Evolutionary conservation across 2,888 invertebrate genomes (phyloP), one percentile per base, ranked within the genome.

Genomic region (Lottia gigantea): DNA sequence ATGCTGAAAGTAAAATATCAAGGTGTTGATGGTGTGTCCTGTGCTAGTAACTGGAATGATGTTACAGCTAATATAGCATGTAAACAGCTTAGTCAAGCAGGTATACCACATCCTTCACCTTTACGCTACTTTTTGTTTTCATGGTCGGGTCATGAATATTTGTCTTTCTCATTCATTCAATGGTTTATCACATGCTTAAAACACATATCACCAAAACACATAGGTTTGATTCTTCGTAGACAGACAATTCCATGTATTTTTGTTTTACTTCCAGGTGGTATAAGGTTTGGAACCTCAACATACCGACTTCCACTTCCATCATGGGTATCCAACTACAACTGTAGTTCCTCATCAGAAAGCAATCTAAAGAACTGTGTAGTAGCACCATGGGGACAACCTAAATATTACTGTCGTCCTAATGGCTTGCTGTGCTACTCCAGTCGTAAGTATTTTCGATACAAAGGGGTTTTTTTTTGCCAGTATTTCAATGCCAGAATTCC

Each of bases 81-180:
- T 69, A 70, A 66, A 62, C 77, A 80, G 64, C 71, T 78, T n/a
- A 78, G 78, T 19, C 80, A 89, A 93, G 93, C 14, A 88, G 92
- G 71, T 3, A 55, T 23, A 55, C 7, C 40, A 40, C 31, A 31
- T 40, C 1, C 40, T 40, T 6, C 11, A 40, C 11, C 3, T n/a
- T 6, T 31, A 40, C 40, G 40, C 7, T 40, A 11, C 40, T 6
- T 40, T 40, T 1, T 11, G 2, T 8, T 6, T 8, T 6, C 1
- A 40, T 40, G 40, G 11, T 8, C 1, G 8, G 40, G 7, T 40
- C 11, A 1, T 11, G 40, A 11, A 40, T 40, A 3, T 31, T 2
- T 31, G 31, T 31, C 3, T 31, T 40, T 8, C 8, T 40, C 1
- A 40, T 40, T 11, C 7, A 8, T 40, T 40, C 40, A 11, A 40